Percentiles rank a stretch among this genome's conserved stretches.
phyloP scores from a whole-genome alignment of 2,113 vertebrate genomes.

The Emydura subglobosa region DNA sequence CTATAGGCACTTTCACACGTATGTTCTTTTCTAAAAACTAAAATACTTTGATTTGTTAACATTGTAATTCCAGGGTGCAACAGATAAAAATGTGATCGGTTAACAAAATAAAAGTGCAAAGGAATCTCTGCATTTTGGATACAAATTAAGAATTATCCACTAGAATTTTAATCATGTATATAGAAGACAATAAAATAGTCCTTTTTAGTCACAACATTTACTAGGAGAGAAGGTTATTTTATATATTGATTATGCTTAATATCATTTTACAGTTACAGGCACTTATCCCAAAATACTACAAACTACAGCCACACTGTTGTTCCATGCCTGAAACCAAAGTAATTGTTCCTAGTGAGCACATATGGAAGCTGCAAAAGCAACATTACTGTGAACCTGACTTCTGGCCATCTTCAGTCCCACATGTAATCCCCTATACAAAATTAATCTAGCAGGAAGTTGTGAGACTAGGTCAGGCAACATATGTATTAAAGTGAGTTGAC shows the following conservation, averaged over 20 bases:
- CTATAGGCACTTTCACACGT: not conserved
- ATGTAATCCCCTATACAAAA: not conserved
- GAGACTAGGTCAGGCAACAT: not conserved
- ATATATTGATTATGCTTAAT: not conserved
- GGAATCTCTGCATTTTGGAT: not conserved
- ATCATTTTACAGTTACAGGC: accelerated
- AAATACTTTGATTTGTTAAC: not conserved
- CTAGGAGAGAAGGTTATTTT: conserved; percentile 14
- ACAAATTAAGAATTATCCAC: too few species aligned
- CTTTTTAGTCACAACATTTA: too few species aligned
- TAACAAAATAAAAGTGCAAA: conserved; percentile 36
- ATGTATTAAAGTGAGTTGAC: not conserved
- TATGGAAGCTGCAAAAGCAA: not conserved
- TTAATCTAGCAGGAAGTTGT: accelerated
- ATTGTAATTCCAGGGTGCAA: conserved; percentile 32
- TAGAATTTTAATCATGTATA: too few species aligned
- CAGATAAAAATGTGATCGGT: not conserved
- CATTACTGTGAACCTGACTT: not conserved
- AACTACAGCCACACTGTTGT: not conserved
- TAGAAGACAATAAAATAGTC: too few species aligned
- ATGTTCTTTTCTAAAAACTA: conserved; percentile 3
- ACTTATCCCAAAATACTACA: not conserved
- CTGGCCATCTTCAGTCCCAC: not conserved
- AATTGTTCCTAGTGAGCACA: not conserved
- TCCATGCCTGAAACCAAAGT: not conserved